A percentile compares a stretch with the other conserved stretches of the same genome.
Evolutionary conservation across 2,797 vertebrate species (phyloP).

Genomic region (Alcedo quadribrachys): DNA sequence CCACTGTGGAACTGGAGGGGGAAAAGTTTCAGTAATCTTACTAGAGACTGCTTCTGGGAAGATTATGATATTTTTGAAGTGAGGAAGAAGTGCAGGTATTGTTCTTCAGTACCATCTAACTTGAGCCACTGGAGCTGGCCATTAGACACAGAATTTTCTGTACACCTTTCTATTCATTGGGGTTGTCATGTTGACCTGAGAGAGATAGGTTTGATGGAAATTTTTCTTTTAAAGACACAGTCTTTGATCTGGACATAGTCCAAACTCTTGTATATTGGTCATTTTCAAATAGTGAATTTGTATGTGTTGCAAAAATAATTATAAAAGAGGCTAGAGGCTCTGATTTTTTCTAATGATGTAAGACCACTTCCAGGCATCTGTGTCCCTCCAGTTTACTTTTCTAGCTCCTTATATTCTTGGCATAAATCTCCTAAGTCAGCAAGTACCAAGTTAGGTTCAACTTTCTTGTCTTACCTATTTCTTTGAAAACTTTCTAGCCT

Average conservation of each 20-base stretch:
- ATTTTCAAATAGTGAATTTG: neutral
- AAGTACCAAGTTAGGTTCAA: neutral
- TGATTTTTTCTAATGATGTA: neutral
- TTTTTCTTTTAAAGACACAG: neutral
- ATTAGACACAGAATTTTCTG: neutral
- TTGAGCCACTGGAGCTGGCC: neutral
- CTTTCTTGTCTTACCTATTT: constrained; percentile 24
- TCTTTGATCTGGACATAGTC: neutral
- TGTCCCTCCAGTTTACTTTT: neutral
- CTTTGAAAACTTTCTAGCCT: constrained; percentile 48
- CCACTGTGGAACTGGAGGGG: neutral
- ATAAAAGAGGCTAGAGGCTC: neutral
- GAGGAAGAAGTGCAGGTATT: neutral
- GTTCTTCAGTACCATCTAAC: neutral
- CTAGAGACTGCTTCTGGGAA: neutral
- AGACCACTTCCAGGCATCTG: neutral
- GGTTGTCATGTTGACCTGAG: neutral
- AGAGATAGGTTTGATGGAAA: neutral
- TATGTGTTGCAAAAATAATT: neutral
- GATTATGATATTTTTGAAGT: neutral
- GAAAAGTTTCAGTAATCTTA: neutral
- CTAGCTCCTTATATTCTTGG: neutral
- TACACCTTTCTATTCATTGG: neutral
- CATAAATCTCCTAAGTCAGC: neutral
- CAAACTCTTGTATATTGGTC: neutral